Conservation (phyloP, 2,113 vertebrate species). For the Micromys minutus region DNA sequence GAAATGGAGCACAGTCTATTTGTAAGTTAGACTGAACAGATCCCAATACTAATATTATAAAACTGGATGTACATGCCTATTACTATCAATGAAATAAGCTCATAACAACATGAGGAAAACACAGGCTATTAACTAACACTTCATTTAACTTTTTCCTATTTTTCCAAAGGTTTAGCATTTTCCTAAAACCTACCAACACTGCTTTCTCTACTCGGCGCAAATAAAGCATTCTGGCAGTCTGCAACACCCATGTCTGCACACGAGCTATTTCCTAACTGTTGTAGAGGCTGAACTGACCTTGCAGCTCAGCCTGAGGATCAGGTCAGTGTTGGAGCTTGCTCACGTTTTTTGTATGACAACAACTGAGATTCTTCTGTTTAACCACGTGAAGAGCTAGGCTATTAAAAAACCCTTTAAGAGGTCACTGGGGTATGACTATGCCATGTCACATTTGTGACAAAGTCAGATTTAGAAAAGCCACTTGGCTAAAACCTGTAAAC, state of each 20-base stretch:
- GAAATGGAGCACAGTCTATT: not conserved
- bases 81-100: not conserved
- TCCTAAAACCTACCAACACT: constrained; percentile 1
- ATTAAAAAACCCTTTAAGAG: not conserved
- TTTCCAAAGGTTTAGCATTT: constrained; percentile 25
- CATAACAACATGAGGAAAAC: not conserved
- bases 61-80: not conserved
- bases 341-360: not conserved
- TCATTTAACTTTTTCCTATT: not conserved
- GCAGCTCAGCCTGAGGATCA: not conserved
- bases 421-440: not conserved
- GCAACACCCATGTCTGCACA: not conserved
- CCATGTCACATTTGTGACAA: not conserved
- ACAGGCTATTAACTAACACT: not conserved
- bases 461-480: constrained; percentile 34
- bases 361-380: not conserved
- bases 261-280: not conserved
- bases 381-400: not conserved
- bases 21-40: not conserved
- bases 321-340: not conserved
- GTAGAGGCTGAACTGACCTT: not conserved
- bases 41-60: not conserved
- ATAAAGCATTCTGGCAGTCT: not conserved
- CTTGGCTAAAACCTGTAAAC: not conserved
- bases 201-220: not conserved